Base-by-base conservation (phyloP, 2,888 invertebrate species). In the Byasa hedistus region DNA sequence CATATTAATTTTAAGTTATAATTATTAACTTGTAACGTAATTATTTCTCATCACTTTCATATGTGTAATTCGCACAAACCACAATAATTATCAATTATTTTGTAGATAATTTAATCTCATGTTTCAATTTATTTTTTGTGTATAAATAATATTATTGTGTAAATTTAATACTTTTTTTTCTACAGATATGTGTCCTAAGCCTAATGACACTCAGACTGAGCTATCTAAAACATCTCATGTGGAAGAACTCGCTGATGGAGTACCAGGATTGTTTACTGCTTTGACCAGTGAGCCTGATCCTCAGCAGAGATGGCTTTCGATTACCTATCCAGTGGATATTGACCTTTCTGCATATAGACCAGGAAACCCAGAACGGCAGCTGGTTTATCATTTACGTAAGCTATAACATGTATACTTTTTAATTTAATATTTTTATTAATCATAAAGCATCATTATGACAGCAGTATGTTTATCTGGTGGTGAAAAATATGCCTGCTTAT, bases 131-230 rank as follows among this genome's bases (percentile, higher is more conserved):
- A 15, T 15, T 17, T 39, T 39, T 39, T 15, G 15, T 12, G 15
- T 39, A 3, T 39, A 39, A 39, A 15, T 39, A 7, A 27, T 27
- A 27, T 4, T 7, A 27, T 27, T 27, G 4, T 27, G 10, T 32
- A 10, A 1, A 32, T 2, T 39, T 15, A 48, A 19, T n/a, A 54
- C 23, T 48, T 22, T 12, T n/a, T 58, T 48, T 72, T 77, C 81
- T 84, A 22, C 88, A 98, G 98, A 97, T 79, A 94, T 98, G 89
- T 98, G 98, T 80, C 97, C 97, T 0, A 96, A 96, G 79, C 96
- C 96, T 4, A 96, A 96, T 75, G 94, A 95, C 74, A 95, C 96
- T 2, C 93, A 94, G 71, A 95, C 95, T 64, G 94, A 94, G 21
- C 84, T 97, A 69, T 95, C 95, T 52, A 96, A 96, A 79, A 77